Evolutionary conservation across 2,797 vertebrate species (phyloP).

Genomic region (Enteromius paludinosus): DNA sequence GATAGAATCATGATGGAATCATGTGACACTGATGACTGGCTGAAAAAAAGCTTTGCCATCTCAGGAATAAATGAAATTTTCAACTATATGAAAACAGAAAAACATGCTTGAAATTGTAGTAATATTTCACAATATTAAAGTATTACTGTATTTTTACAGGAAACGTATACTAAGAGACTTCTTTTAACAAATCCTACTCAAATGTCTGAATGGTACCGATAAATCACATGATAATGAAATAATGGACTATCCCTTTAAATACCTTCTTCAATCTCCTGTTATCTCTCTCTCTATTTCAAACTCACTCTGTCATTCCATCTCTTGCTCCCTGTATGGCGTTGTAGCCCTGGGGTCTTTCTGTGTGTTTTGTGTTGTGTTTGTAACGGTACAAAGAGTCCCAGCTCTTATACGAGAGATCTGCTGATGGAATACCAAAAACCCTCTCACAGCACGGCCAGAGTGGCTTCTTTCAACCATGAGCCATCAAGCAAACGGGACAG

Average conservation of each 20-base stretch:
- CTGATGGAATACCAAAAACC: conserved; percentile 43
- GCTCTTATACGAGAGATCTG: conserved; percentile 28
- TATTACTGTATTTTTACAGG: background rate
- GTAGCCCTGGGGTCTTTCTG: conserved; percentile 48
- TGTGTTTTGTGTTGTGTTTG: conserved; percentile 51
- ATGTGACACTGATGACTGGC: background rate
- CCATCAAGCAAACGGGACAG: conserved; percentile 37
- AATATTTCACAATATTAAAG: background rate
- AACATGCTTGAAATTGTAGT: background rate
- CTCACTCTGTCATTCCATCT: conserved; percentile 4
- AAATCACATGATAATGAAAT: background rate
- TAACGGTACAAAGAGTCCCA: conserved; percentile 40
- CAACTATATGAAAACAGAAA: background rate
- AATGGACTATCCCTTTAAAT: background rate
- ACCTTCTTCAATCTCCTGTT: background rate
- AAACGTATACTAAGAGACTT: background rate
- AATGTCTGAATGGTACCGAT: no score
- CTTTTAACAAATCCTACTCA: background rate
- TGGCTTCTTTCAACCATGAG: conserved; percentile 36
- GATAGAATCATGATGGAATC: background rate
- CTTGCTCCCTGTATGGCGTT: conserved; percentile 37
- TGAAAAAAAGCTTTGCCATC: background rate
- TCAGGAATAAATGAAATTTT: background rate
- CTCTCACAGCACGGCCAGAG: conserved; percentile 20
- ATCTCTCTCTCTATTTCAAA: conserved; percentile 28